A percentile compares a stretch with the other conserved stretches of the same genome.
phyloP scores from a whole-genome alignment of 2,888 invertebrate genomes.

The Drosophila kambysellisi region DNA sequence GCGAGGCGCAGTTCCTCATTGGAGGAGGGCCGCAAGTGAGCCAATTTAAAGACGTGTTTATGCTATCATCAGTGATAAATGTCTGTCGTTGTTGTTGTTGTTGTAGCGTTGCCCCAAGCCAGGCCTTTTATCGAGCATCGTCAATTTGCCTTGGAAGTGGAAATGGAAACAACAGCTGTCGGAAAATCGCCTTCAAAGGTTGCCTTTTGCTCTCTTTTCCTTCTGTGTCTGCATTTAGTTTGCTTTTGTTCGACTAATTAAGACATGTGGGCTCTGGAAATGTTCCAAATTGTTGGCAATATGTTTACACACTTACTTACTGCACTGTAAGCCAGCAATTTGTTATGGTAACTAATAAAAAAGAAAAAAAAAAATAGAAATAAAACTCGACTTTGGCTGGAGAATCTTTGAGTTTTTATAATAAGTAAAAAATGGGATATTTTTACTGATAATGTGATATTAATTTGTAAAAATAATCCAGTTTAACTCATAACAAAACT shows the following conservation, averaged over 20 bases:
- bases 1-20: constrained; percentile 12
- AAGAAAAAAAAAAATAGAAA: constrained; percentile 3
- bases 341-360: constrained; percentile 54
- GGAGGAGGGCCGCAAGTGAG: constrained; percentile 21
- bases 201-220: background rate
- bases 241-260: constrained; percentile 48
- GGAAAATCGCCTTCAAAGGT: constrained; percentile 10
- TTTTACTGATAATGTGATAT: background rate
- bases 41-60: constrained; percentile 48
- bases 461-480: background rate
- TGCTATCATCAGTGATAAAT: constrained; percentile 40
- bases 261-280: constrained; percentile 41
- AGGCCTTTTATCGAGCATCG: constrained; percentile 28
- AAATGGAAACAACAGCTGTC: constrained; percentile 49
- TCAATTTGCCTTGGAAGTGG: constrained; percentile 13
- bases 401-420: background rate
- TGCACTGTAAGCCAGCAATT: constrained; percentile 45
- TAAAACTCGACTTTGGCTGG: background rate
- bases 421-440: background rate
- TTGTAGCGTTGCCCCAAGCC: background rate
- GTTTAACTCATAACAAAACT: background rate
- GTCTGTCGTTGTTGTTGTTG: background rate
- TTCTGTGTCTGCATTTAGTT: constrained; percentile 18
- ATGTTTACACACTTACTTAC: constrained; percentile 20
- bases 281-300: constrained; percentile 27